Conservation (phyloP, 1,140 invertebrate genomes). For the Lepidotrigona ventralis region DNA sequence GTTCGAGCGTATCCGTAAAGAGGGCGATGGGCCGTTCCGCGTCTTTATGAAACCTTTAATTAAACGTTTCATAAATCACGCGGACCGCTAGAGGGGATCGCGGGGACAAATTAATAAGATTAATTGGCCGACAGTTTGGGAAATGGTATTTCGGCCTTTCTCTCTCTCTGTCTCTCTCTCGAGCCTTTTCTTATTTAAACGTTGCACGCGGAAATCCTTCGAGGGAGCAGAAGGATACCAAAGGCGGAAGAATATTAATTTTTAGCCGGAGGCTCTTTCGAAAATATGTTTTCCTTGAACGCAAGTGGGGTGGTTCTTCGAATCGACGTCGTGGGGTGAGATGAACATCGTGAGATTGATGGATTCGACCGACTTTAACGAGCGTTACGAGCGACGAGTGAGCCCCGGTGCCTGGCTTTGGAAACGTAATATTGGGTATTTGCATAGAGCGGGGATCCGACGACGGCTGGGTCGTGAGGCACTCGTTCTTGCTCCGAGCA, state of each 20-base stretch:
- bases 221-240: not conserved
- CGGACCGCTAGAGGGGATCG: constrained; percentile 30
- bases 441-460: constrained; percentile 13
- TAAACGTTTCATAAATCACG: constrained; percentile 78
- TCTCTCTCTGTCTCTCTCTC: not conserved
- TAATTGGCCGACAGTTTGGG: constrained; percentile 76
- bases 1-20: constrained; percentile 7
- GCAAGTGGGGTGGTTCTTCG: constrained; percentile 31
- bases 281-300: constrained; percentile 65
- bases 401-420: constrained; percentile 7
- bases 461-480: not conserved
- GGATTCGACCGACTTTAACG: constrained; percentile 59
- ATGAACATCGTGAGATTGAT: constrained; percentile 56
- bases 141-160: constrained; percentile 68
- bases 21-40: constrained; percentile 20
- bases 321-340: constrained; percentile 13
- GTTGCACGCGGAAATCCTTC: constrained; percentile 38
- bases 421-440: constrained; percentile 30
- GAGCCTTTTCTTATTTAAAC: constrained; percentile 47
- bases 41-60: constrained; percentile 78
- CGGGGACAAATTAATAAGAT: constrained; percentile 78
- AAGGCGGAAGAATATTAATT: constrained; percentile 63
- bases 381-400: constrained; percentile 31
- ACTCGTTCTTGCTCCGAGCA: constrained; percentile 5
- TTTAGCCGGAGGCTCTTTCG: constrained; percentile 58